Evolutionary conservation across 2,888 invertebrate genomes (phyloP), one percentile per base, ranked within the genome.

Genomic region (Watsonalla binaria): DNA sequence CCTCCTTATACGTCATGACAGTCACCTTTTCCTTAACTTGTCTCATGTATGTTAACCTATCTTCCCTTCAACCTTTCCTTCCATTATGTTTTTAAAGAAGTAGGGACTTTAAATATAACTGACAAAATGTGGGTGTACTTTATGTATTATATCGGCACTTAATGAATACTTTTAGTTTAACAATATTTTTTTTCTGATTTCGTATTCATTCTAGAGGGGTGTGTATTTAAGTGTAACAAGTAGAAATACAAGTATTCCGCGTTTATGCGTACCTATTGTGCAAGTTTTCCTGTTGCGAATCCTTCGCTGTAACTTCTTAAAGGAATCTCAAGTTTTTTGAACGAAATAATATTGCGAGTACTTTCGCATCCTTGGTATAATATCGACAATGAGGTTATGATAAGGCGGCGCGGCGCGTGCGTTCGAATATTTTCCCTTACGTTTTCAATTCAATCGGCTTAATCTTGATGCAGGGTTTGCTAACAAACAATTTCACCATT

Each of bases 401-500:
- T 80, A 79, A 79, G 66, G 70, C 70, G 68, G 61, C 61, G 46
- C 55, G 61, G 74, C 64, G 74, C 82, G 83, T 82, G 83, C 69
- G 76, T 64, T 75, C 76, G 82, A 79, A 84, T 83, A 82, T 76
- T 78, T 82, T 79, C 71, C 72, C 66, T 54, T 62, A 72, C 69
- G 65, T 75, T 77, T 80, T 77, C 76, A 78, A 79, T 83, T 80
- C 74, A 74, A 77, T 74, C 70, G 68, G 59, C 62, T 65, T 68
- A 68, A 73, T 74, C 73, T 74, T 57, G 63, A 69, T 69, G 68
- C 65, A 60, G 67, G 63, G 67, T 70, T 72, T 42, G 68, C 68
- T 74, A 73, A 69, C 70, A 71, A 70, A 70, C 66, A 72, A 66
- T 70, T 70, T 68, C 58, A 63, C 54, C 59, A 60, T 69, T 69